Evolutionary conservation across 2,113 vertebrate genomes (phyloP).

Genomic region (Hyla sarda): DNA sequence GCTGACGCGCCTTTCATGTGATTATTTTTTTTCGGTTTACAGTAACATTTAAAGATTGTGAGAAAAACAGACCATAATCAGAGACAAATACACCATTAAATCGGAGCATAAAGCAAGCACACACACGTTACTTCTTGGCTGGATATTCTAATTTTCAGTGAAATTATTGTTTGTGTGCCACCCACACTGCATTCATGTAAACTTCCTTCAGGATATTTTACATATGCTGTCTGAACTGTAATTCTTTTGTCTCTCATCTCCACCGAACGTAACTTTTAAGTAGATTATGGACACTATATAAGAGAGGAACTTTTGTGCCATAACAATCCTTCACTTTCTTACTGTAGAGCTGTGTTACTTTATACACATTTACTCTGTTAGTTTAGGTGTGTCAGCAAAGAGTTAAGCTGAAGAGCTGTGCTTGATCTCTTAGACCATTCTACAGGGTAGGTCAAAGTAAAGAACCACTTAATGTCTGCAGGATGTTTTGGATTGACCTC

Average conservation of each 20-base stretch:
- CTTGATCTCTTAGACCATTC: not conserved
- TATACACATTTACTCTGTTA: not conserved
- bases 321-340: not conserved
- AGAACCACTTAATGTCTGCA: not conserved
- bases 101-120: not conserved
- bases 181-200: slow-evolving; percentile 6
- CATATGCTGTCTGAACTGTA: not conserved
- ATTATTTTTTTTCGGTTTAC: not conserved
- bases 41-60: not conserved
- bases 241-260: not conserved
- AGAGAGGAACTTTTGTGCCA: not conserved
- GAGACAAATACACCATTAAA: not conserved
- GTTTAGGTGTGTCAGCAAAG: not conserved
- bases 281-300: not conserved
- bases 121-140: not conserved
- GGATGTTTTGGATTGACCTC: not conserved
- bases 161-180: slow-evolving; percentile 12
- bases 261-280: not conserved
- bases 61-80: not conserved
- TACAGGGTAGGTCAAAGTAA: not conserved
- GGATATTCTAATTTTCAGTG: not conserved
- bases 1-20: slow-evolving; percentile 7
- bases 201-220: not conserved
- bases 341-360: not conserved
- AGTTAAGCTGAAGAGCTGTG: not conserved